A percentile compares a stretch with the other conserved stretches of the same genome.
Evolutionary conservation across 1,140 invertebrate genomes (phyloP).

Genomic region (Micrasema minimum): DNA sequence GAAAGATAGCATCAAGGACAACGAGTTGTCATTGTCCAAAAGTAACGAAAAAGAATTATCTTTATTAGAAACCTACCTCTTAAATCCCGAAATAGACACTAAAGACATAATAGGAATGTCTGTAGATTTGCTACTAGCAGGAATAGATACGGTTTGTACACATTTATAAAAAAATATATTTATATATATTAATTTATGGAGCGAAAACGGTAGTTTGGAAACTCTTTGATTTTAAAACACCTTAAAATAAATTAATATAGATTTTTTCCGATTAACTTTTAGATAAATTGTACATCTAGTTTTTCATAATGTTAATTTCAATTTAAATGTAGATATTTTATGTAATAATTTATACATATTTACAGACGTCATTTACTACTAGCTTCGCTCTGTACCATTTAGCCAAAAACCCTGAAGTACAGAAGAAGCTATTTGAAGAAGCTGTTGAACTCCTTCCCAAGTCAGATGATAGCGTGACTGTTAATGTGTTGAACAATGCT

Average conservation of each 20-base stretch:
- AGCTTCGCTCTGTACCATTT: conserved; percentile 87
- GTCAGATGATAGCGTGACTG: conserved; percentile 67
- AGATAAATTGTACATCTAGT: too few species aligned
- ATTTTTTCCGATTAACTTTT: too few species aligned
- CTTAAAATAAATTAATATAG: too few species aligned
- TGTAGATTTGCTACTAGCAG: conserved; percentile 85
- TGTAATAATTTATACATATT: too few species aligned
- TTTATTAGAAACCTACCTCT: conserved; percentile 75
- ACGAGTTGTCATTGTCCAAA: conserved; percentile 49
- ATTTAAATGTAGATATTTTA: too few species aligned
- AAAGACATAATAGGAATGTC: conserved; percentile 85
- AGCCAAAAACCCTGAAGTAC: conserved; percentile 76
- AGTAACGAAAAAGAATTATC: conserved; percentile 57
- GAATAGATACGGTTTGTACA: conserved; percentile 82
- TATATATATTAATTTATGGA: neutral
- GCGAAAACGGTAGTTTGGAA: too few species aligned
- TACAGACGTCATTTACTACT: conserved; percentile 83
- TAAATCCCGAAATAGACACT: conserved; percentile 73
- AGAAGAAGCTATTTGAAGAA: conserved; percentile 79
- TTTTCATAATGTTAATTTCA: too few species aligned
- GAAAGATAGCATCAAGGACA: conserved; percentile 49
- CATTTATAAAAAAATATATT: neutral
- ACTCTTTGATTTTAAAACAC: too few species aligned
- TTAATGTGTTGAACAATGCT: conserved; percentile 71
- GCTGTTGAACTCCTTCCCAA: conserved; percentile 67